Conservation (phyloP, 64 coral and sea anemone species). For the Anthopleura sola region DNA sequence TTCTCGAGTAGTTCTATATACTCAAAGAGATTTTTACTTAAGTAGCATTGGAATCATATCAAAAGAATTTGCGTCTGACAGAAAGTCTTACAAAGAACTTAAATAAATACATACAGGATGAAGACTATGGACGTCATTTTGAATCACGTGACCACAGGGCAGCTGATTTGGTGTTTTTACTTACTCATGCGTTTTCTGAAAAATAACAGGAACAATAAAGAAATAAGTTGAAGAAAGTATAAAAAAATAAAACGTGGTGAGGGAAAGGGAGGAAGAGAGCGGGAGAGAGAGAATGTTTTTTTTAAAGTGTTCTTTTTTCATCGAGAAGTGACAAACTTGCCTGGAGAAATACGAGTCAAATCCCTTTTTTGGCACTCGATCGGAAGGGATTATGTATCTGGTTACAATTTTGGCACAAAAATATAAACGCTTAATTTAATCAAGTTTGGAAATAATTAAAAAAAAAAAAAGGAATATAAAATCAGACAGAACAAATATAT, state of each 20-base stretch:
- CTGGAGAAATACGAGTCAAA: background rate
- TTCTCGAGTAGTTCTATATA: background rate
- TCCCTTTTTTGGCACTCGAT: background rate
- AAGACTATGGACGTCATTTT: background rate
- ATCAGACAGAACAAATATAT: background rate
- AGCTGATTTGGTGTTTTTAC: background rate
- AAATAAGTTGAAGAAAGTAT: background rate
- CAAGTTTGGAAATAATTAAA: background rate
- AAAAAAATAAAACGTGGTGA: background rate
- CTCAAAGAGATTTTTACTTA: background rate
- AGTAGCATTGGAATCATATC: background rate
- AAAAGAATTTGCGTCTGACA: background rate
- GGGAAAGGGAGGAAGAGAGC: too few relatives aligned
- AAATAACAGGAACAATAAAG: background rate
- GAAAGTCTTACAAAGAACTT: background rate
- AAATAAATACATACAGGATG: background rate
- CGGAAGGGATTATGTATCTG: slow-evolving; percentile 2
- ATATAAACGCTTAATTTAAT: background rate
- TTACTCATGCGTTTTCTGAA: background rate
- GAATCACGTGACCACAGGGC: background rate
- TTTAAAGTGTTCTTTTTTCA: background rate
- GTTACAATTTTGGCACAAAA: slow-evolving; percentile 6
- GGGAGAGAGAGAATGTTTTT: too few relatives aligned
- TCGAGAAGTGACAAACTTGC: background rate
- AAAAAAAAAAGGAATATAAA: background rate